Percentiles rank a stretch among this genome's conserved stretches.
Conservation (phyloP, 2,888 invertebrate genomes). For the Sarcophaga carnaria region DNA sequence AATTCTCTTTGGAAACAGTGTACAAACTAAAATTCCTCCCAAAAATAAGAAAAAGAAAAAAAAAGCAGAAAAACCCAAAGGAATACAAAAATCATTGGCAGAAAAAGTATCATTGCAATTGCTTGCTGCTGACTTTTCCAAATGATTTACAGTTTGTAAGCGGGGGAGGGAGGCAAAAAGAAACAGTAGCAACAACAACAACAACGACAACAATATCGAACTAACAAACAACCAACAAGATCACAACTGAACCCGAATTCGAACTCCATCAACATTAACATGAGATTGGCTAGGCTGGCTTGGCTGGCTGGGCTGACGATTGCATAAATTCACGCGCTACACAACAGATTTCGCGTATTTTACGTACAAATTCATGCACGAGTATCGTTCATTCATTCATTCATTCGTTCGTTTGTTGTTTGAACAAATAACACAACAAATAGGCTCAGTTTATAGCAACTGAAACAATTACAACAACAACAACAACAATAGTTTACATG, state of each 20-base stretch:
- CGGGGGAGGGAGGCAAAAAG: background rate
- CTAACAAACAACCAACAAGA: background rate
- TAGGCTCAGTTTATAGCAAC: slow-evolving; percentile 64
- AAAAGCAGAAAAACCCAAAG: slow-evolving; percentile 22
- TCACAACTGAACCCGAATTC: background rate
- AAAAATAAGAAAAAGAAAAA: background rate
- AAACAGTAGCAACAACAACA: background rate
- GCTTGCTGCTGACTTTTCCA: background rate
- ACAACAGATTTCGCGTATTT: slow-evolving; percentile 54
- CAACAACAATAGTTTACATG: slow-evolving; percentile 68
- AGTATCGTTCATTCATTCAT: slow-evolving; percentile 64
- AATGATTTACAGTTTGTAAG: background rate
- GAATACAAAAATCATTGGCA: slow-evolving; percentile 15
- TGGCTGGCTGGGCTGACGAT: slow-evolving; percentile 59
- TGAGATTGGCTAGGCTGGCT: slow-evolving; percentile 21
- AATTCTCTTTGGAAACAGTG: background rate
- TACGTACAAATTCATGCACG: slow-evolving; percentile 23
- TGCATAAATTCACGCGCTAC: slow-evolving; percentile 80
- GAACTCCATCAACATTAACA: background rate
- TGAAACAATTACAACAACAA: slow-evolving; percentile 36
- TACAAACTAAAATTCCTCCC: background rate
- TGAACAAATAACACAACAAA: slow-evolving; percentile 77
- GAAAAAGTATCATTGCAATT: background rate
- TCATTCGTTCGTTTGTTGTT: slow-evolving; percentile 70
- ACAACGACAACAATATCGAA: background rate